A percentile compares a stretch with the other conserved stretches of the same genome.
phyloP scores from a whole-genome alignment of 2,797 vertebrate genomes.

The Manis javanica region DNA sequence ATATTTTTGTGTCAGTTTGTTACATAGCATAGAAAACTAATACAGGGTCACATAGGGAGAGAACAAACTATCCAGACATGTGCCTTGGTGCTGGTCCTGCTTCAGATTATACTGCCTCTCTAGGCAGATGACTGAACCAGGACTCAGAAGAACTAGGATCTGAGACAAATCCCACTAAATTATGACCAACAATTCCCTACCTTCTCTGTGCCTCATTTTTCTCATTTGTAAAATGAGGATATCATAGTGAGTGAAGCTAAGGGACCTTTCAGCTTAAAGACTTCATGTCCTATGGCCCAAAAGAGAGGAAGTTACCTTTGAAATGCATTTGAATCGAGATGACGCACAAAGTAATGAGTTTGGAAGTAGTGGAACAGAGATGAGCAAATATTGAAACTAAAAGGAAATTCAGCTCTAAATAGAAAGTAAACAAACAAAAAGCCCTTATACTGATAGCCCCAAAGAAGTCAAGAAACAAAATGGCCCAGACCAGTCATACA shows the following conservation, averaged over 20 bases:
- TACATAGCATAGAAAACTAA: background rate
- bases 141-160: background rate
- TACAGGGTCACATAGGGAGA: background rate
- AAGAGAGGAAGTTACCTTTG: background rate
- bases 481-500: background rate
- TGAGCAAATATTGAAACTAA: background rate
- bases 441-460: background rate
- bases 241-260: background rate
- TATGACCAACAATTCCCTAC: background rate
- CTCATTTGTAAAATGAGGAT: slow-evolving; percentile 7
- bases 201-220: background rate
- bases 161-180: background rate
- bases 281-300: background rate
- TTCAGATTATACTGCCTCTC: background rate
- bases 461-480: background rate
- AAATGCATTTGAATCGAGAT: background rate
- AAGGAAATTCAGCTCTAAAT: background rate
- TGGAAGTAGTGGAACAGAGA: slow-evolving; percentile 1
- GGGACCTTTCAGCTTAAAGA: background rate
- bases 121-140: background rate
- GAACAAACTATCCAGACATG: background rate
- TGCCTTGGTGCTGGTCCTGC: background rate
- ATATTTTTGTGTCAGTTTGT: background rate
- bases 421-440: background rate
- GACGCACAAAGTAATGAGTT: slow-evolving; percentile 5